A percentile compares a stretch with the other conserved stretches of the same genome.
Conservation (phyloP, 2,113 vertebrate genomes). For the Saguinus imperator region DNA sequence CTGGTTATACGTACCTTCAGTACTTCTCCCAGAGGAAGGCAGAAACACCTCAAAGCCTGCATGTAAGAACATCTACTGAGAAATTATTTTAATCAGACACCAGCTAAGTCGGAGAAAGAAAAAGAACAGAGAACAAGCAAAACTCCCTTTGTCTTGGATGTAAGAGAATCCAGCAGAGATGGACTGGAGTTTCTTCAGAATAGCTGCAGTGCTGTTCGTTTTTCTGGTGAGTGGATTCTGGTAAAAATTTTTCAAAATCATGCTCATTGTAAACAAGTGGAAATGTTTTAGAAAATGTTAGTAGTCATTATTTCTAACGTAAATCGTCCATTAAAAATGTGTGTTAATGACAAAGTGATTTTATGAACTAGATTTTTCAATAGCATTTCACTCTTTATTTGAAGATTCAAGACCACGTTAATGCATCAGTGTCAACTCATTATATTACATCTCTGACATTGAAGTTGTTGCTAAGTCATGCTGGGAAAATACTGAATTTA, state of each 20-base stretch:
- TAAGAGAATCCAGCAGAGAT: constrained; percentile 80
- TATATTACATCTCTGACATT: neutral
- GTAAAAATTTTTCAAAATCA: neutral
- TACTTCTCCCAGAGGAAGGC: constrained; percentile 83
- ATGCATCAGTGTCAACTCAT: neutral
- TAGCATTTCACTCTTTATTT: constrained; percentile 55
- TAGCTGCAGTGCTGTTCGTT: constrained; percentile 78
- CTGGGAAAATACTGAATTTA: neutral
- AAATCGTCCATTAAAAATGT: constrained; percentile 62
- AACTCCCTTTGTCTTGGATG: constrained; percentile 81
- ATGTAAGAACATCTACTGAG: constrained; percentile 83
- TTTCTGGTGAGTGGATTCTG: constrained; percentile 84
- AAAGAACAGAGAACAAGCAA: constrained; percentile 72
- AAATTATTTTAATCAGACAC: constrained; percentile 69
- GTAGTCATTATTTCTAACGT: constrained; percentile 19
- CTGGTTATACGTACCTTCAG: constrained; percentile 86
- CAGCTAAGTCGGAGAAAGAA: constrained; percentile 65
- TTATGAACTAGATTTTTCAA: constrained; percentile 63
- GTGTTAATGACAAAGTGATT: constrained; percentile 65
- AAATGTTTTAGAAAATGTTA: constrained; percentile 32
- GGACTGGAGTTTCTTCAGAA: constrained; percentile 83
- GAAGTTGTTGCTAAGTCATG: neutral
- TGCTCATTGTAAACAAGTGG: neutral
- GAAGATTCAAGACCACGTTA: neutral
- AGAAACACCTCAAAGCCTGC: constrained; percentile 85